phyloP scores from a whole-genome alignment of 2,888 invertebrate genomes.

The Nomada lathburiana region DNA sequence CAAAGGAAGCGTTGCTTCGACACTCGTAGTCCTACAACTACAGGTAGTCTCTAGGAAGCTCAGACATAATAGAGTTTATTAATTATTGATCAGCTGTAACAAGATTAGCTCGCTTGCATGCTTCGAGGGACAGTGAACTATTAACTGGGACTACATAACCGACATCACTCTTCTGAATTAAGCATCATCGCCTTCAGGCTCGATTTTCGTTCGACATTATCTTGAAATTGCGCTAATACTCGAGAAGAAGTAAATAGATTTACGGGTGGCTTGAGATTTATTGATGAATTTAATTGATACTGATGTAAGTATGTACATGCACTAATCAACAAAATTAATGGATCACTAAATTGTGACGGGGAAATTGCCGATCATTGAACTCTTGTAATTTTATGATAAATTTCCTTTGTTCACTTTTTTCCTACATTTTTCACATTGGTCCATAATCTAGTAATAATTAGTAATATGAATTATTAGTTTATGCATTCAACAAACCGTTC shows the following conservation, averaged over 20 bases:
- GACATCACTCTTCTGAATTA: constrained; percentile 20
- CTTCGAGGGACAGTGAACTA: constrained; percentile 26
- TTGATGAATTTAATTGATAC: background rate
- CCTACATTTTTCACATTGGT: too few species aligned
- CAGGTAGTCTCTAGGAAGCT: constrained; percentile 11
- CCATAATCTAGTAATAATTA: too few species aligned
- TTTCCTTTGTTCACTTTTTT: too few species aligned
- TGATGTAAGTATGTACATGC: background rate
- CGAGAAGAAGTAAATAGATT: background rate
- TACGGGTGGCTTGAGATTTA: background rate
- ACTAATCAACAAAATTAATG: too few species aligned
- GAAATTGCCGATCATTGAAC: too few species aligned
- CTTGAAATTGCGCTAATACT: background rate
- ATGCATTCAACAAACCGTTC: too few species aligned
- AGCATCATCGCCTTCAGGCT: constrained; percentile 10
- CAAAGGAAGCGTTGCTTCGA: constrained; percentile 34
- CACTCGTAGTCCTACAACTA: constrained; percentile 7
- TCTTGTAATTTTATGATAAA: too few species aligned
- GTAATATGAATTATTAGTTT: too few species aligned
- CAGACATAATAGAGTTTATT: constrained; percentile 56
- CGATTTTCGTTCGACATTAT: constrained; percentile 14
- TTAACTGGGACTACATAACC: constrained; percentile 30
- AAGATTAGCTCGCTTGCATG: constrained; percentile 34
- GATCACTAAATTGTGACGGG: too few species aligned
- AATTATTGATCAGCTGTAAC: constrained; percentile 59